A percentile compares a stretch with the other conserved stretches of the same genome.
Conservation (phyloP, 2,888 invertebrate genomes). For the Macrophya alboannulata region DNA sequence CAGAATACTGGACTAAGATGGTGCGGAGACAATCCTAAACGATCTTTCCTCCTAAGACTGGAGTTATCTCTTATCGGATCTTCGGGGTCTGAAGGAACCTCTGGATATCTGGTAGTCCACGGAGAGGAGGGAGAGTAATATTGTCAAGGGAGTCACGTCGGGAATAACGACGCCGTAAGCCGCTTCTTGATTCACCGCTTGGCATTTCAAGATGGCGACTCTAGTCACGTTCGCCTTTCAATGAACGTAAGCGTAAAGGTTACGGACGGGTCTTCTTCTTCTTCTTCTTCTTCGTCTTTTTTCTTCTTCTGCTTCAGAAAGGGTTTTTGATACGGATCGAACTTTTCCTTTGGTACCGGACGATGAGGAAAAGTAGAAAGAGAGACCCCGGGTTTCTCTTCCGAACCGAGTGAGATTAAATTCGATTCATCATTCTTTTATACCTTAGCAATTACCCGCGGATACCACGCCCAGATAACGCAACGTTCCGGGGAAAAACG, state of each 20-base stretch:
- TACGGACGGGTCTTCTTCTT: conserved; percentile 3
- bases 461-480: not conserved
- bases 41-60: conserved; percentile 13
- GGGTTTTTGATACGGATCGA: conserved; percentile 28
- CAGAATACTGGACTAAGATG: not conserved
- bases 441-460: conserved; percentile 34
- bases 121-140: not conserved
- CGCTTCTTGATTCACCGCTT: conserved; percentile 45
- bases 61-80: conserved; percentile 48
- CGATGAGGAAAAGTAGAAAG: not conserved
- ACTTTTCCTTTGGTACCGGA: conserved; percentile 14
- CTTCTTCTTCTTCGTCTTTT: not conserved
- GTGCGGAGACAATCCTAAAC: not conserved
- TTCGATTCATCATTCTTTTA: conserved; percentile 46
- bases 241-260: conserved; percentile 44
- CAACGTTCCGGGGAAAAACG: conserved; percentile 10
- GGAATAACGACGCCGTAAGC: conserved; percentile 48
- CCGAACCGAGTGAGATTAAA: conserved; percentile 17
- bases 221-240: conserved; percentile 44
- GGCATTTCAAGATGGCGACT: conserved; percentile 46
- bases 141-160: conserved; percentile 47
- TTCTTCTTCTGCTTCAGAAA: not conserved
- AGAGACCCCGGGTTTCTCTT: not conserved
- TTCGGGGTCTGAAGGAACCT: conserved; percentile 35
- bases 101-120: not conserved